Evolutionary conservation across 1,140 invertebrate genomes (phyloP).

Genomic region (Bombus breviceps): DNA sequence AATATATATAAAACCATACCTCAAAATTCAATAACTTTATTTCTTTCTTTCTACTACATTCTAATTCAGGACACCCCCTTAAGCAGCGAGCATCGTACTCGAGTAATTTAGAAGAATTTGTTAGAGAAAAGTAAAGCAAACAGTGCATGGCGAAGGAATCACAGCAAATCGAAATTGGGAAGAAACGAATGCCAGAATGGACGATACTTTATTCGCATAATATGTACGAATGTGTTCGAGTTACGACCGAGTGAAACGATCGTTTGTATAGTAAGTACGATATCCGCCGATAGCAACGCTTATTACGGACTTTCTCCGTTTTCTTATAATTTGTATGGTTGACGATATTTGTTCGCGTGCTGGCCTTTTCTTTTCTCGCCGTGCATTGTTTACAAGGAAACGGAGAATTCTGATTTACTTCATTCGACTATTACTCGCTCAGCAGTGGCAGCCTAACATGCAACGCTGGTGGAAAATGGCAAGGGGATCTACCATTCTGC

Average conservation of each 20-base stretch:
- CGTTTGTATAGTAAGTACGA: constrained; percentile 2
- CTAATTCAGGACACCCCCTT: too few relatives aligned
- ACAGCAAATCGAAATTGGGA: neutral
- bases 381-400: constrained; percentile 13
- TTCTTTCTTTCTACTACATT: too few relatives aligned
- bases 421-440: constrained; percentile 63
- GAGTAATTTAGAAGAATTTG: neutral
- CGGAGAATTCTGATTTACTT: constrained; percentile 4
- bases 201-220: constrained; percentile 9
- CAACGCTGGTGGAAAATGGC: constrained; percentile 88
- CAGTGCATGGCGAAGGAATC: neutral
- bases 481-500: constrained; percentile 91
- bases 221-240: neutral
- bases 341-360: constrained; percentile 20
- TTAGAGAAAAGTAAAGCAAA: neutral
- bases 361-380: constrained; percentile 7
- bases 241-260: constrained; percentile 24
- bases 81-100: neutral
- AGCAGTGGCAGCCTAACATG: constrained; percentile 86
- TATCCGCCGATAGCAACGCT: constrained; percentile 32
- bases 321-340: constrained; percentile 32
- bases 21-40: too few relatives aligned
- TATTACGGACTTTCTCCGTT: constrained; percentile 57
- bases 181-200: neutral
- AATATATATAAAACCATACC: too few relatives aligned